Conservation (phyloP, 2,113 vertebrate species). For the Trematocara nigrifrons region DNA sequence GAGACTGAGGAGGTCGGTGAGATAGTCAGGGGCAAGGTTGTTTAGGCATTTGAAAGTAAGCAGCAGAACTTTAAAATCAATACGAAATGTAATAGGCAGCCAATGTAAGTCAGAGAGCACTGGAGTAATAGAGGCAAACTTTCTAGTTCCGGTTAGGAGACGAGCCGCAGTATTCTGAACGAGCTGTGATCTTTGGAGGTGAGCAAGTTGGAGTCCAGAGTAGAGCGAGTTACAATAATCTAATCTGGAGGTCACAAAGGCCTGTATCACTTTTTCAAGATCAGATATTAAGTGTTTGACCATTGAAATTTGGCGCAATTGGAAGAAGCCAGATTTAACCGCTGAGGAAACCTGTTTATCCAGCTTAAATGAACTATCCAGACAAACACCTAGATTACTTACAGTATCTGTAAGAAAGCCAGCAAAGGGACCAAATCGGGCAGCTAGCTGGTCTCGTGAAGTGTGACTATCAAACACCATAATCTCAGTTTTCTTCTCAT, state of each 20-base stretch:
- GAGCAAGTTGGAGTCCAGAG: not conserved
- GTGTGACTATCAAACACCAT: not conserved
- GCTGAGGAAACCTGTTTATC: not conserved
- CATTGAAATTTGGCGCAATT: rapidly evolving
- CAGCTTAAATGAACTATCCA: not conserved
- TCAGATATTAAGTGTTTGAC: not conserved
- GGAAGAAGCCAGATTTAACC: not conserved
- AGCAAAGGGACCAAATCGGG: not conserved
- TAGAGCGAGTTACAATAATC: not conserved
- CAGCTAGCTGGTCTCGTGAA: not conserved
- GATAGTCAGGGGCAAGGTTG: no score
- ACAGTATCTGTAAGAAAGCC: not conserved
- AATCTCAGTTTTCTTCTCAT: not conserved
- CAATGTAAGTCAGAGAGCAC: no score
- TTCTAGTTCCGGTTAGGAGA: no score
- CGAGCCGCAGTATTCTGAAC: not conserved
- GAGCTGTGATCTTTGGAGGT: not conserved
- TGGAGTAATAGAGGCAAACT: no score
- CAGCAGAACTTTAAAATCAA: no score
- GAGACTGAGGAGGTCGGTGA: not conserved
- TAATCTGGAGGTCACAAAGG: not conserved
- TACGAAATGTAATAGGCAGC: no score
- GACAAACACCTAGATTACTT: not conserved
- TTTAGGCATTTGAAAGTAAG: no score
- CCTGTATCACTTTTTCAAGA: not conserved